phyloP scores from a whole-genome alignment of 2,797 vertebrate species.

The Phoeniculus purpureus region DNA sequence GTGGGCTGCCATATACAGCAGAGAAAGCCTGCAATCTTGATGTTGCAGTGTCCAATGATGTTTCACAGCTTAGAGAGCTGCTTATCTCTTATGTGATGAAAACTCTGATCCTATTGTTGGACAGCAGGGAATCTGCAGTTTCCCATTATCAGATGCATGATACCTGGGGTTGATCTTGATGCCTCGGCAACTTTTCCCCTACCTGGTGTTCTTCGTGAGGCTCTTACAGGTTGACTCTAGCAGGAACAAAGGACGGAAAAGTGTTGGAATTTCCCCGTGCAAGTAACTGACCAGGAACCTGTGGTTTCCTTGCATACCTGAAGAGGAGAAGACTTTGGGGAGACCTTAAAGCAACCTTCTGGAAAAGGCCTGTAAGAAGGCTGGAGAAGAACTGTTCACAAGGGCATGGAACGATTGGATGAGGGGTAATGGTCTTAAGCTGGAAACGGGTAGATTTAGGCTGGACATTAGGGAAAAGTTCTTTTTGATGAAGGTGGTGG shows the following conservation, averaged over 20 bases:
- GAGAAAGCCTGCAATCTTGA: background rate
- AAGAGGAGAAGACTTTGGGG: too few species aligned
- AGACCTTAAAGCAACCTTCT: too few species aligned
- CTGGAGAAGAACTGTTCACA: too few species aligned
- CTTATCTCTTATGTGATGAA: background rate
- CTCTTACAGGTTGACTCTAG: background rate
- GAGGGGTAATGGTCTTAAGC: too few species aligned
- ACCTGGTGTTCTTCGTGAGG: background rate
- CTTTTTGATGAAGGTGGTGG: too few species aligned
- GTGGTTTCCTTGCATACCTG: background rate
- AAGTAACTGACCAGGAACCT: background rate
- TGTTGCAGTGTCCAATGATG: rapidly evolving
- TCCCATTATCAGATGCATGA: background rate
- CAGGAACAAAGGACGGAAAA: background rate
- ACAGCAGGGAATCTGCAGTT: background rate
- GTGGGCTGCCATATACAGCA: rapidly evolving
- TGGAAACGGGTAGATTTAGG: too few species aligned
- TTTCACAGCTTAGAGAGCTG: background rate
- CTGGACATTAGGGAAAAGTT: too few species aligned
- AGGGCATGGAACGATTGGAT: too few species aligned
- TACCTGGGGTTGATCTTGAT: background rate
- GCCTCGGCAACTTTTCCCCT: background rate
- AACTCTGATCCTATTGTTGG: background rate
- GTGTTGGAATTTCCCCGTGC: background rate
- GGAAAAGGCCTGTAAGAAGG: too few species aligned